Conservation (phyloP, 2,113 vertebrate species). For the Coturnix japonica region DNA sequence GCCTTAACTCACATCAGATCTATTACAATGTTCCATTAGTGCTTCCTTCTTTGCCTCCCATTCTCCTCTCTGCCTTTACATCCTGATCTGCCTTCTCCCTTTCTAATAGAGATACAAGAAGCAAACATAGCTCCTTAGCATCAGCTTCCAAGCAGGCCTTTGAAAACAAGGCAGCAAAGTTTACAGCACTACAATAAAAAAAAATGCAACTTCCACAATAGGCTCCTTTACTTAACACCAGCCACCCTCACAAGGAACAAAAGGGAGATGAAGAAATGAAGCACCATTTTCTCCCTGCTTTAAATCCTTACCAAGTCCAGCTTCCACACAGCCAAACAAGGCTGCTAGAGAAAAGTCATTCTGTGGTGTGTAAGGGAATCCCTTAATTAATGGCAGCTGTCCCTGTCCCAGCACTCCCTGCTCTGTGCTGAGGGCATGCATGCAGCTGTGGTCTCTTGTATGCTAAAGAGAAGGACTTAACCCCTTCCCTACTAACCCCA, state of each 20-base stretch:
- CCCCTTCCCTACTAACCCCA: background rate
- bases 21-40: background rate
- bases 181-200: background rate
- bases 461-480: background rate
- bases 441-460: conserved; percentile 1
- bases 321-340: background rate
- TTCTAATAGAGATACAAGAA: background rate
- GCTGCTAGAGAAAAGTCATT: background rate
- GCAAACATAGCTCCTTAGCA: background rate
- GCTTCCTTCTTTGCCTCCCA: background rate
- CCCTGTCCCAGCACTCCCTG: background rate
- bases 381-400: background rate
- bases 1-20: background rate
- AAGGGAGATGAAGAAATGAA: accelerated
- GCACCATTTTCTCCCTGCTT: accelerated
- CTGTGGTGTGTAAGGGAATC: background rate
- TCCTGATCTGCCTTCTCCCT: background rate
- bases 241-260: accelerated
- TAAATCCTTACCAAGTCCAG: background rate
- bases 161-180: accelerated
- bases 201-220: background rate
- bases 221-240: background rate
- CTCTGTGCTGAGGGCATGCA: background rate
- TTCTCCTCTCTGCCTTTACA: background rate
- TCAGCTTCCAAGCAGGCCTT: accelerated